Base-by-base conservation (phyloP, 1,140 invertebrate genomes). In the Dreissena polymorpha region DNA sequence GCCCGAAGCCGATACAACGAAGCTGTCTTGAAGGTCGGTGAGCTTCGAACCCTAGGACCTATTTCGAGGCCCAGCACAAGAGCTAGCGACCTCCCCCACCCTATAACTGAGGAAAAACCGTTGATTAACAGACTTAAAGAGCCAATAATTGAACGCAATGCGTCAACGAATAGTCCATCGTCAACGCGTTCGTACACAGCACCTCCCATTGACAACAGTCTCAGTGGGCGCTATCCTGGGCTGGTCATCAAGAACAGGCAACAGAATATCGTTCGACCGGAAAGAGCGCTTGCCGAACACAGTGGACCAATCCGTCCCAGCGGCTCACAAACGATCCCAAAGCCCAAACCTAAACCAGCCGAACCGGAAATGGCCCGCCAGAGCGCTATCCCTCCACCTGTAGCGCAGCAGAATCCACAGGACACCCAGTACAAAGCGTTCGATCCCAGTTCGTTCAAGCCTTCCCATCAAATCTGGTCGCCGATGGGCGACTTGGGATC, bases 391-490 rank as follows among this genome's bases (percentile, higher is more conserved):
- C 67, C 3, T 18, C 18, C 25, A 2, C 14, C 67, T 2, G 25
- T 2, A 68, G 18, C 23, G 67, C 14, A 18, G 18, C 14, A 25
- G 29, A 39, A 39, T 39, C 18, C 18, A 27, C 18, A 27, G 23
- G 16, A 68, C 1, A 27, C 18, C 23, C 18, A 68, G 67, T 39
- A 21, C 67, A 68, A 25, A 27, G 67, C 29, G 67, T 39, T 68
- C 16, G 23, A 27, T 8, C 77, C 51, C n/a, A 60, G 0, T 50
- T 12, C 67, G 1, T 70, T 79, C 51, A 50, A 55, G 50, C 63
- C 53, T 16, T 70, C 69, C n/a, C 69, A 81, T 18, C 78, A 73
- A 53, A 81, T 81, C 6, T 81, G 78, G 78, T 81, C 78, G 0
- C 77, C 77, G 7, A 29, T 49, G 29, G 78, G 78, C 7, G 67